Conservation (phyloP, 2,113 vertebrate genomes). For the Onychorhynchus coronatus region DNA sequence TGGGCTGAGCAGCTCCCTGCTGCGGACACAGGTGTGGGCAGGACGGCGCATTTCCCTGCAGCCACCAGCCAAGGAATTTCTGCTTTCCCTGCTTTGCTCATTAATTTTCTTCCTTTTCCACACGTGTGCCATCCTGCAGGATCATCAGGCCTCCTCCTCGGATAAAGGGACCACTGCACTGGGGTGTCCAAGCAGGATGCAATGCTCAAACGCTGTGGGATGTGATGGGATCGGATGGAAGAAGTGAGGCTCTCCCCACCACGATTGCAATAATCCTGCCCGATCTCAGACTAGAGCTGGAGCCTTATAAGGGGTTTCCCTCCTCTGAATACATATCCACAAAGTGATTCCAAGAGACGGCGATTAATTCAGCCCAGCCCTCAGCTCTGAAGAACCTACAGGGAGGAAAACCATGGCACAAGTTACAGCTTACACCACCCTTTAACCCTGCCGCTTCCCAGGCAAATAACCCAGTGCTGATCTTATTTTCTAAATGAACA, state of each 20-base stretch:
- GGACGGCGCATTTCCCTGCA: background rate
- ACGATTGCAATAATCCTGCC: background rate
- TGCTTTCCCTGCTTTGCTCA: background rate
- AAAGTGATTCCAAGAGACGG: background rate
- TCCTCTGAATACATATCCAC: background rate
- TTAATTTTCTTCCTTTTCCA: background rate
- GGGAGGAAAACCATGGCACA: background rate
- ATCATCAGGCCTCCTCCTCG: too few relatives aligned
- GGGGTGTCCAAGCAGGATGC: rapidly evolving
- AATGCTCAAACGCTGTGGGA: rapidly evolving
- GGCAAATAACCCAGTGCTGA: background rate
- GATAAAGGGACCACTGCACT: background rate
- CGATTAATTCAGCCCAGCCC: background rate
- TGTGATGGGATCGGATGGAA: background rate
- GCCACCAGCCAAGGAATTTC: background rate
- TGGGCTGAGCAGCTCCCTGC: background rate
- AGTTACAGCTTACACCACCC: background rate
- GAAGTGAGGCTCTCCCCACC: rapidly evolving
- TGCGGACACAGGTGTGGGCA: background rate
- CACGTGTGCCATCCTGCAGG: background rate
- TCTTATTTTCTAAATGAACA: background rate
- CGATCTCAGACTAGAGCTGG: background rate
- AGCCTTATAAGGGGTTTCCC: background rate
- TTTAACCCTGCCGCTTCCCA: background rate
- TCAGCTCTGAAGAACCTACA: background rate